Evolutionary conservation across 2,113 vertebrate species (phyloP), one percentile per base, ranked within the genome.

Genomic region (Daphoenositta chrysoptera): DNA sequence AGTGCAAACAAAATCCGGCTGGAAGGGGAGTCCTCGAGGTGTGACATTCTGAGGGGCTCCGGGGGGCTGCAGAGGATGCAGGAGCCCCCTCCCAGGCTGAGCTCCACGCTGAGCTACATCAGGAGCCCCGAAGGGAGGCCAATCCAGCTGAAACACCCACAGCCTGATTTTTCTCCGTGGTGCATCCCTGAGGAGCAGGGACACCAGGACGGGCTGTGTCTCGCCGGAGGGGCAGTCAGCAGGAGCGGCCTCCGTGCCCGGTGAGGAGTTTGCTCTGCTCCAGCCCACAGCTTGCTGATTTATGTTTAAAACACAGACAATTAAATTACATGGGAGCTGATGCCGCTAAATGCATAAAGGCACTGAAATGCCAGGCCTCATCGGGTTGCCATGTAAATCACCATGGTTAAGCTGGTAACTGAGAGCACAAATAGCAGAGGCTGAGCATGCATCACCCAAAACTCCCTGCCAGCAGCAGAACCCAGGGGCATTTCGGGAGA

Each of bases 341-440:
- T 96, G 94, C 88, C 11, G n/a, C 90, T 96, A 96, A 96, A 96
- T 76, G 94, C 92, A 87, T 81, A 93, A 87, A 96, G 90, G 94
- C 94, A 76, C 90, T 61, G 92, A 94, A 84, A 94, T 84, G 96
- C 96, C 96, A 94, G 94, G 88, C 96, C 90, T 96, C 80, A 91
- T 96, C 83, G 30, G 83, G 96, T 94, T 94, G 92, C 96, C 96
- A 90, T 93, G 92, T 96, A 97, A 97, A 97, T 97, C 96, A 96
- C 93, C 76, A 71, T 78, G 92, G 94, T 95, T 96, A 96, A 61
- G 72, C 9, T 65, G 79, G 90, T 45, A 92, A 40, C 64, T 1
- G 71, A 60, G 90, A 92, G 88, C 90, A 87, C 79, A 53, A 44
- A 68, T 20, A 83, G 65, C 64, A 70, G 23, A 45, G 76, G 72